phyloP scores from a whole-genome alignment of 2,888 invertebrate species.

The Acanthosepion pharaonis region DNA sequence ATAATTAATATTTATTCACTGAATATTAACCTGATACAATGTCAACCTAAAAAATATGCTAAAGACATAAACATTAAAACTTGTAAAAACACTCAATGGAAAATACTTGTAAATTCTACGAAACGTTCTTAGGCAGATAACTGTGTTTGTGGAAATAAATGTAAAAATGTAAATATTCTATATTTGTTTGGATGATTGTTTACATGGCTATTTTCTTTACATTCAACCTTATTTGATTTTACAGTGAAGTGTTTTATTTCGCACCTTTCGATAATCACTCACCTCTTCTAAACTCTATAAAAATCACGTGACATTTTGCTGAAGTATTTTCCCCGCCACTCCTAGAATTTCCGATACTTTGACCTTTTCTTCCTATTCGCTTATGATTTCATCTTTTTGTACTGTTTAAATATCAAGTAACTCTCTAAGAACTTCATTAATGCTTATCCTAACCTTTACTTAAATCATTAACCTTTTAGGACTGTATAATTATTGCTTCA shows the following conservation, averaged over 20 bases:
- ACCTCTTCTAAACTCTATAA: background rate
- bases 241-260: background rate
- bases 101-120: too few relatives aligned
- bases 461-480: background rate
- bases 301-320: background rate
- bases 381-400: background rate
- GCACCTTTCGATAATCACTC: background rate
- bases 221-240: background rate
- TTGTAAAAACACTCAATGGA: too few relatives aligned
- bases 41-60: too few relatives aligned
- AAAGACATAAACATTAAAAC: too few relatives aligned
- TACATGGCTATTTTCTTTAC: background rate
- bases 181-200: too few relatives aligned
- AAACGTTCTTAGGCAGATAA: too few relatives aligned
- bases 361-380: background rate
- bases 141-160: too few relatives aligned
- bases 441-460: background rate
- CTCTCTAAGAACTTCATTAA: background rate
- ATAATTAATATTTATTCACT: too few relatives aligned
- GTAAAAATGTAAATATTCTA: too few relatives aligned
- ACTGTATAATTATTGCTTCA: background rate
- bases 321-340: background rate
- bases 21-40: too few relatives aligned
- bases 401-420: conserved; percentile 6
- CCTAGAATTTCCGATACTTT: background rate